Base-by-base conservation (phyloP, 2,113 vertebrate genomes). In the Pipra filicauda region DNA sequence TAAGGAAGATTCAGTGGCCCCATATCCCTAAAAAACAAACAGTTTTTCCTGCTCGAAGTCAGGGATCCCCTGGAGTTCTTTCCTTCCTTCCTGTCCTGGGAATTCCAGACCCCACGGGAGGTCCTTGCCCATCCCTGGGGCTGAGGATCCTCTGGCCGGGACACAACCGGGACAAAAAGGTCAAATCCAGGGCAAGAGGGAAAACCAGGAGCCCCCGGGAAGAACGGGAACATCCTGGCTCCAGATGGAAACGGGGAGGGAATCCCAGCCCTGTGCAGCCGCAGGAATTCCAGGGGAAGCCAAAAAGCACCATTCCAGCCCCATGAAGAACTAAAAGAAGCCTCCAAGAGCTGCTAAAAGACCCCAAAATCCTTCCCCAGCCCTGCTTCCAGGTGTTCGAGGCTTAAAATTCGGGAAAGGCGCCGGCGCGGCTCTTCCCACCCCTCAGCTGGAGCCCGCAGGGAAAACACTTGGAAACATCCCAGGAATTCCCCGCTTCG, bases 151-250 rank as follows among this genome's bases (percentile, higher is more conserved):
- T 22, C 65, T 37, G 61, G 41, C 51, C 69, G 57, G 39, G 49
- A 85, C 43, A 84, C 66, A 71, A 62, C 54, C 0, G 22, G 78
- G 71, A 39, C 58, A 35, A 15, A 90, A 72, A 90, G 74, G 82
- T 90, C 75, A 93, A 79, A 81, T 37, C 35, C 8, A 19, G 16
- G 48, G 41, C 39, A 79, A 70, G 44, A 49, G 8, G 8, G 28
- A 85, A 77, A 88, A 31, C 11, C 35, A 20, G 39, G 33, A 93
- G 33, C 39, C 35, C 39, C 27, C 30, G 12, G 51, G 85, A 30
- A 8, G 12, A 71, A 18, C 13, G 21, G 46, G 27, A 75, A 8
- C 31, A 13, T 18, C 0, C 0, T 0, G 55, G 28, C 4, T 35
- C 5, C 28, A 35, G 71, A 41, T 43, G 37, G 22, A 28, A 58